phyloP scores from a whole-genome alignment of 2,113 vertebrate species.

The Atractosteus spatula region DNA sequence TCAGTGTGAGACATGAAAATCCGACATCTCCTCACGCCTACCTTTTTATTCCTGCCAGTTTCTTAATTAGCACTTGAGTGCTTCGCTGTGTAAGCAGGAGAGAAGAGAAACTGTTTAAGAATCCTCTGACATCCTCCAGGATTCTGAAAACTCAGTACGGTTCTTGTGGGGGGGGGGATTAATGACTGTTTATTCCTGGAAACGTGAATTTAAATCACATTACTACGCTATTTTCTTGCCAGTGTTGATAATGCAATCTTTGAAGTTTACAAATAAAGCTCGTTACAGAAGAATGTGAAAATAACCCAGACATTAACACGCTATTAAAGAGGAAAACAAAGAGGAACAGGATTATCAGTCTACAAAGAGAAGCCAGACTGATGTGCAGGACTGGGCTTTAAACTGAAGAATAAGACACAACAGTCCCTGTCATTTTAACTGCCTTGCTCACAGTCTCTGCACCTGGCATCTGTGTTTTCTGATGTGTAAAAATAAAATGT shows the following conservation, averaged over 20 bases:
- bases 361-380: too few species aligned
- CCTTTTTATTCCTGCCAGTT: conserved; percentile 19
- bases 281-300: too few species aligned
- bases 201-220: not conserved
- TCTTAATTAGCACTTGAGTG: conserved; percentile 18
- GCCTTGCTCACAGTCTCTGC: too few species aligned
- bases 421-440: too few species aligned
- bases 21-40: conserved; percentile 17
- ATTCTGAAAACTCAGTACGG: not conserved
- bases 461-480: too few species aligned
- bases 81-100: not conserved
- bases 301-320: too few species aligned
- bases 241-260: not conserved
- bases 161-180: not conserved
- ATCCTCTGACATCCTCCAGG: not conserved
- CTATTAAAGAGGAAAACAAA: too few species aligned
- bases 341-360: too few species aligned
- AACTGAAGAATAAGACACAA: too few species aligned
- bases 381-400: too few species aligned
- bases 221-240: not conserved
- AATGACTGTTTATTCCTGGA: conserved; percentile 1
- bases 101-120: not conserved
- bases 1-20: conserved; percentile 14
- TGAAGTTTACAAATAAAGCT: not conserved
- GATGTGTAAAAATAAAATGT: too few species aligned